These are phyloP conservation scores for Scarus forsteni DNA, from an alignment of 2,797 vertebrate genomes.

Conservation along the genomic window DNA sequence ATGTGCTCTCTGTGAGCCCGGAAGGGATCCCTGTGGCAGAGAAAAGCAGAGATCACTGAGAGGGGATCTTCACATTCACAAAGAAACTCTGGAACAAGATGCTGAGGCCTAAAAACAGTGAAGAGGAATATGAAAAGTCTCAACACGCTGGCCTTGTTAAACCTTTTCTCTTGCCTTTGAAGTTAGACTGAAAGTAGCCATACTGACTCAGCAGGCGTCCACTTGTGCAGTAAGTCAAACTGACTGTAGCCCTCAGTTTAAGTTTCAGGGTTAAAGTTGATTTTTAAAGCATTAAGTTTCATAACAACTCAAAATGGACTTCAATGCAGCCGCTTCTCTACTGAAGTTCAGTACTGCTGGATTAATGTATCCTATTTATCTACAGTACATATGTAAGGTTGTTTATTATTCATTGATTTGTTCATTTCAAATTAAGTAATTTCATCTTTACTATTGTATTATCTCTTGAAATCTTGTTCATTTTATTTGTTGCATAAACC, in stretches of 20 bases:
- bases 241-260: not conserved
- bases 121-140: not conserved
- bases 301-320: not conserved
- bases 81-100: not conserved
- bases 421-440: too few species aligned
- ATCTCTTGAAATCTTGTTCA: too few species aligned
- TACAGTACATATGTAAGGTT: too few species aligned
- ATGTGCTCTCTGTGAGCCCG: conserved; percentile 88
- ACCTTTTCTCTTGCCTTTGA: conserved; percentile 18
- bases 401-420: too few species aligned
- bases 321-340: too few species aligned
- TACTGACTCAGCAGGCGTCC: conserved; percentile 31
- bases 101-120: not conserved
- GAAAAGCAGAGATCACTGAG: conserved; percentile 19
- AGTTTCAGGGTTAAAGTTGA: not conserved
- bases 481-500: too few species aligned
- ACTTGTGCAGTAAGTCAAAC: conserved; percentile 18
- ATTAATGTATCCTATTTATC: too few species aligned
- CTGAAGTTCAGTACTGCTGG: not conserved
- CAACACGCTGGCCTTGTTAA: not conserved
- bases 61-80: not conserved
- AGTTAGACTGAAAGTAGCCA: conserved; percentile 37
- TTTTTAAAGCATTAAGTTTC: not conserved
- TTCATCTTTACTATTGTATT: too few species aligned
- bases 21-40: conserved; percentile 88